Evolutionary conservation across 23 tunicate genomes (phyloP), one percentile per base, ranked within the genome.

Genomic region (Botrylloides violaceus): DNA sequence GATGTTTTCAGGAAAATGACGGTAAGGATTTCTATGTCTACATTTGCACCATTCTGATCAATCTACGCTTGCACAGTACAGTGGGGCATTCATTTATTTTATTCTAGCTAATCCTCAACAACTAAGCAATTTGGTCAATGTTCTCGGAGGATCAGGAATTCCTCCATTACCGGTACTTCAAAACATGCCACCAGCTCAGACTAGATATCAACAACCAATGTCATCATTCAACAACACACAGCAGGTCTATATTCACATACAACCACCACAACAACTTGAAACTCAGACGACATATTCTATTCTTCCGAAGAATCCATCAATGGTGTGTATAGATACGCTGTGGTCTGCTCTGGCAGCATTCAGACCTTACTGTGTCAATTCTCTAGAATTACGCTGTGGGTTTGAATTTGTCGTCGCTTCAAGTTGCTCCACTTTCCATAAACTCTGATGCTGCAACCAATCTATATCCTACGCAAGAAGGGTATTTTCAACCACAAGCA

Each of bases 201-300:
- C 36, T 43, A 35, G 26, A 39, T 32, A 21, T 24, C 1, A 32
- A 6, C 74, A 68, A 20, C 74, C 36, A 26, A 31, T 32, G 74
- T 27, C 32, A 3, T 27, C 32, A 19, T 63, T 63, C 35, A 68
- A 36, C 47, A 68, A 36, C 57, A 68, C 25, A 4, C 36, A 37
- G 58, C 74, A 68, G 37, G 70, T 63, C 33, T 63, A 68, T 28
- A 36, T 68, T 43, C 56, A 68, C 57, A 68, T 68, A 19, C 37
- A 39, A 23, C 58, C 74, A 22, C 58, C 22, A 37, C 36, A 36
- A 6, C 58, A 39, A 43, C 6, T 43, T 20, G 58, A 68, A 5
- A 20, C 61, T 19, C 56, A 68, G 7, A 43, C 43, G 26, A 68
- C 60, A 15, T 68, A 39, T 20, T 32, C 56, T 26, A 19, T 43